Evolutionary conservation across 37 sponge, comb jelly and placozoan species (phyloP).

Genomic region (Aplysina aerophoba): DNA sequence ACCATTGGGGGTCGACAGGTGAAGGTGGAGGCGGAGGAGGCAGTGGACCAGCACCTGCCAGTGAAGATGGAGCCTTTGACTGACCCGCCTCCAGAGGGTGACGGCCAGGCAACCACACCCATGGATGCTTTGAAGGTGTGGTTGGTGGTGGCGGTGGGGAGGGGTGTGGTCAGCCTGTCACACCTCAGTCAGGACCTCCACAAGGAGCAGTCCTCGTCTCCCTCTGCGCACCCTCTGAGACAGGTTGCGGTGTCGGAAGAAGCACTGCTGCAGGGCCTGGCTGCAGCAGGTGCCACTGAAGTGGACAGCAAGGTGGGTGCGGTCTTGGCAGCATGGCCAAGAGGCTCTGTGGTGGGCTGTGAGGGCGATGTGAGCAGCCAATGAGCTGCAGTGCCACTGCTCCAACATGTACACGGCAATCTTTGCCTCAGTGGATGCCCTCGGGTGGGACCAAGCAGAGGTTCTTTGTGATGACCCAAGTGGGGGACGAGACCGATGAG

Average conservation of each 20-base stretch:
- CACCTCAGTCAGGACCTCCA: slow-evolving; percentile 55
- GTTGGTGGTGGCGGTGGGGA: slow-evolving; percentile 39
- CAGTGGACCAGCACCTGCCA: neutral
- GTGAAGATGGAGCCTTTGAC: neutral
- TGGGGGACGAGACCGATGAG: slow-evolving; percentile 13
- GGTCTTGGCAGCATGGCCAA: slow-evolving; percentile 8
- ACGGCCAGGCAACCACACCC: neutral
- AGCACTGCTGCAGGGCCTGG: neutral
- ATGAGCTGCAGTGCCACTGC: too few species aligned
- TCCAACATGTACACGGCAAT: too few species aligned
- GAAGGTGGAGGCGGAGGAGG: neutral
- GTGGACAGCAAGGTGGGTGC: neutral
- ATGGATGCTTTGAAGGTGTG: slow-evolving; percentile 28
- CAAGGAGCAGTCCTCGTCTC: slow-evolving; percentile 10
- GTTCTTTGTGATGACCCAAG: slow-evolving; percentile 35
- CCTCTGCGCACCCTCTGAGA: slow-evolving; percentile 9
- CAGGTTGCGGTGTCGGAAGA: neutral
- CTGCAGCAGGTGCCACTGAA: neutral
- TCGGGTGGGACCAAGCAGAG: neutral
- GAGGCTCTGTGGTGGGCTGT: slow-evolving; percentile 29
- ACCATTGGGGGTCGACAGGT: neutral
- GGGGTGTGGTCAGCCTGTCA: slow-evolving; percentile 40
- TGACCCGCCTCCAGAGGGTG: neutral
- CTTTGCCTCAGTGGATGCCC: neutral
- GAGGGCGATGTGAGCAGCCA: too few species aligned